A percentile compares a stretch with the other conserved stretches of the same genome.
Evolutionary conservation across 2,797 vertebrate species (phyloP).

Genomic region (Siniperca scherzeri): DNA sequence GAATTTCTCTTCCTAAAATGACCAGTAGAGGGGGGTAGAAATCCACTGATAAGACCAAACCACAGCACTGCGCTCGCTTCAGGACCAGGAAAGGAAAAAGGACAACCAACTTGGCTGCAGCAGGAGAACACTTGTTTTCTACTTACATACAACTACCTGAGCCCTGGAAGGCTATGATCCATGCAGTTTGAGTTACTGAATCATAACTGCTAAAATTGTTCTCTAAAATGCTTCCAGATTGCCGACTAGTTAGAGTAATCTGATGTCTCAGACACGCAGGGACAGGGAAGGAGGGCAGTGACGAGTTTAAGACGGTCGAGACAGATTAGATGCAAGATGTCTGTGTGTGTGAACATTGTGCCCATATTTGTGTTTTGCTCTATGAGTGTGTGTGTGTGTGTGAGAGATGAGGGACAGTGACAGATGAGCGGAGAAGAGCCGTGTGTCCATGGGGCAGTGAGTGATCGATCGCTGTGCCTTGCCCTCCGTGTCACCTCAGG

Average conservation of each 20-base stretch:
- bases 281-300: conserved; percentile 48
- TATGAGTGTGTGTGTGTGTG: conserved; percentile 29
- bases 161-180: neutral
- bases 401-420: conserved; percentile 71
- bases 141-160: neutral
- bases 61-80: neutral
- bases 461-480: conserved; percentile 80
- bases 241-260: conserved; percentile 17
- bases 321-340: conserved; percentile 53
- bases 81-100: neutral
- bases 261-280: conserved; percentile 40
- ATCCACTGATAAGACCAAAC: conserved; percentile 49
- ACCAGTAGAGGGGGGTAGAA: conserved; percentile 82
- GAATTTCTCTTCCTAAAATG: neutral
- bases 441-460: conserved; percentile 65
- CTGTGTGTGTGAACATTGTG: conserved; percentile 5
- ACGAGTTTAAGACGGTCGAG: conserved; percentile 59
- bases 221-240: no score
- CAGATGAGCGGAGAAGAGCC: conserved; percentile 73
- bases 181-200: neutral
- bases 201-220: neutral
- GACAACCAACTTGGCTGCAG: conserved; percentile 24
- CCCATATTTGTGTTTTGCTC: conserved; percentile 35
- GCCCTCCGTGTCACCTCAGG: conserved; percentile 79
- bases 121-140: conserved; percentile 17